phyloP scores from a whole-genome alignment of 2,888 invertebrate species.

The Polydrusus cervinus region DNA sequence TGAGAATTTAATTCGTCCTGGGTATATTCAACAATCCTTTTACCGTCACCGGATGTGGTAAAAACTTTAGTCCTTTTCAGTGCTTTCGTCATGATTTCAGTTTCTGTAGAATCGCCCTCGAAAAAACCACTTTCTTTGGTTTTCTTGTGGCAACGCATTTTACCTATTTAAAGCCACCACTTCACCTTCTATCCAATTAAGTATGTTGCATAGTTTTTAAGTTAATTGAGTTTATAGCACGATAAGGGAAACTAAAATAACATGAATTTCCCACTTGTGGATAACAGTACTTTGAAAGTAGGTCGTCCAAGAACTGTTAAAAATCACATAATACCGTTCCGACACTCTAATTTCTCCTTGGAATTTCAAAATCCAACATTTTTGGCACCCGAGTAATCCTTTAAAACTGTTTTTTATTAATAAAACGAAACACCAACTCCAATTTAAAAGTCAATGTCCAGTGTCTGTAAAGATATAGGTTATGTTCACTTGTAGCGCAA shows the following conservation, averaged over 20 bases:
- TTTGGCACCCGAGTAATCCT: slow-evolving; percentile 8
- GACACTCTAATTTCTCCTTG: slow-evolving; percentile 12
- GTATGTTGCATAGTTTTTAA: slow-evolving; percentile 24
- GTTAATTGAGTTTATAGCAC: slow-evolving; percentile 17
- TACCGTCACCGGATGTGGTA: slow-evolving; percentile 66
- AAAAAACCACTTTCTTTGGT: slow-evolving; percentile 87
- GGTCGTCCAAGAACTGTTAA: slow-evolving; percentile 62
- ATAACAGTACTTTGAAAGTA: slow-evolving; percentile 61
- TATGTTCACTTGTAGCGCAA: slow-evolving; percentile 43
- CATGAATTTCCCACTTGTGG: slow-evolving; percentile 55
- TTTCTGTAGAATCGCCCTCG: slow-evolving; percentile 82
- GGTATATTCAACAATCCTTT: slow-evolving; percentile 64
- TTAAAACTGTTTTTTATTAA: slow-evolving; percentile 20
- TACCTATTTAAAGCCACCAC: slow-evolving; percentile 47
- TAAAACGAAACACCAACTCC: slow-evolving; percentile 42
- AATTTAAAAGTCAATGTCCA: slow-evolving; percentile 53
- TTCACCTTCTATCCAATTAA: slow-evolving; percentile 24
- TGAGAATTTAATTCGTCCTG: slow-evolving; percentile 67
- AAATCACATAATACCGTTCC: slow-evolving; percentile 44
- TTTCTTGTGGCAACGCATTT: slow-evolving; percentile 71
- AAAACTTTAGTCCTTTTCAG: slow-evolving; percentile 69
- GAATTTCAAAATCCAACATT: slow-evolving; percentile 19
- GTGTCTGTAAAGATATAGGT: slow-evolving; percentile 31
- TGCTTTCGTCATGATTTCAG: slow-evolving; percentile 73
- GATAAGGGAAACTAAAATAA: slow-evolving; percentile 47